Evolutionary conservation across 2,888 invertebrate species (phyloP), one percentile per base, ranked within the genome.

Genomic region (Anorthoa munda): DNA sequence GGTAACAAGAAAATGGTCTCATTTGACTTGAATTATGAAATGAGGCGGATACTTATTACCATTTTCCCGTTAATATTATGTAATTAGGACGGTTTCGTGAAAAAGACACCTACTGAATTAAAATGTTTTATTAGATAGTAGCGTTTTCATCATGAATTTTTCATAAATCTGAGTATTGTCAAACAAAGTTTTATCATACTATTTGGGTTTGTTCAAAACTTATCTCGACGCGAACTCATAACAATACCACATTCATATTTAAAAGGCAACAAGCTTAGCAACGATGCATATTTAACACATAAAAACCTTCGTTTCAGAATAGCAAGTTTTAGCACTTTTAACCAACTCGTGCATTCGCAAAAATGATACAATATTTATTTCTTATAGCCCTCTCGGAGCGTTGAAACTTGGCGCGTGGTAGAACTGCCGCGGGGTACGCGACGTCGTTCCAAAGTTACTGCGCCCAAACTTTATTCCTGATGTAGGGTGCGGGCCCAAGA

Each of bases 301-400:
- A 66, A 79, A 81, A 75, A 80, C 68, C 61, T 72, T 84, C 81
- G 58, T 61, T 69, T 65, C 58, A 60, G 66, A 66, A 66, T 63
- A 51, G 60, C 68, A 87, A 87, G 79, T 87, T 86, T 82, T 81
- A 86, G 83, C 75, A 87, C 79, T 87, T 86, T 82, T 82, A 86
- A 85, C 74, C 81, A 86, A 82, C 86, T 86, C 83, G 61, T 83
- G 82, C 84, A 85, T 87, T 85, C 70, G 77, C 60, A 82, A 85
- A 84, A 87, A 86, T 85, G 84, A 84, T 90, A 75, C 66, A 90
- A 89, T 89, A 90, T 91, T 90, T 89, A 89, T 87, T 83, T 88
- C 85, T 80, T 79, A 72, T 84, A 86, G 86, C 81, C 83, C 84
- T 83, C 81, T 84, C 75, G 61, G 61, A 76, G 84, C 81, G 76